Evolutionary conservation across 2,797 vertebrate species (phyloP), one percentile per base, ranked within the genome.

Genomic region (Sarcoramphus papa): DNA sequence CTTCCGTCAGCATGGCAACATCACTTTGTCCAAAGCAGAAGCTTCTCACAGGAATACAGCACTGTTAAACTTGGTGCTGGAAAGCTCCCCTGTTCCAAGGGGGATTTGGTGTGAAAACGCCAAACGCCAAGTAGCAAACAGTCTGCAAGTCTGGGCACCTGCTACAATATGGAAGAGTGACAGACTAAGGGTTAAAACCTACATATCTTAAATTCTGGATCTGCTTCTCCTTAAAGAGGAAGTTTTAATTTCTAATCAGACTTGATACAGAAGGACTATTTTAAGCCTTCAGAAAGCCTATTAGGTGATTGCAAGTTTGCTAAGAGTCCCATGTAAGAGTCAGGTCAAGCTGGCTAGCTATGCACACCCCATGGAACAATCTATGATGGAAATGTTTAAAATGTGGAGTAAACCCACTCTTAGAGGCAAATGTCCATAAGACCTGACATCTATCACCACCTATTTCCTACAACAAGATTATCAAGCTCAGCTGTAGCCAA

Each of bases 391-490:
- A 35, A 23, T 1, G 1, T 57, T 60, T 28, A 48, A 81, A 41
- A 60, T 2, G 7, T 10, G 17, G 35, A 64, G 19, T 28, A 57
- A 81, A 37, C 6, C 17, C 37, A 20, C 8, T 28, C 60, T 56
- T 10, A 27, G 31, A 70, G 31, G 30, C 41, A 37, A 54, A 33
- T 2, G 7, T 5, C n/a, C 2, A 0, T 19, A 33, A 50, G 50
- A 80, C 12, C 43, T 40, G 67, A 35, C 30, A 69, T 31, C n/a
- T 33, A 22, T 5, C 51, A 43, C 31, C 50, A 60, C 9, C 68
- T 81, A 23, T 35, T 47, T 82, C 59, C 89, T 74, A 63, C 24
- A 15, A 27, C 28, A 21, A 76, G 78, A 76, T 63, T 50, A 75
- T 19, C 15, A 45, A 70, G 41, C 28, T 91, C 80, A 65, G 78